These are phyloP conservation scores for Alosa alosa DNA, from an alignment of 2,113 vertebrate genomes.

Conservation along the genomic window DNA sequence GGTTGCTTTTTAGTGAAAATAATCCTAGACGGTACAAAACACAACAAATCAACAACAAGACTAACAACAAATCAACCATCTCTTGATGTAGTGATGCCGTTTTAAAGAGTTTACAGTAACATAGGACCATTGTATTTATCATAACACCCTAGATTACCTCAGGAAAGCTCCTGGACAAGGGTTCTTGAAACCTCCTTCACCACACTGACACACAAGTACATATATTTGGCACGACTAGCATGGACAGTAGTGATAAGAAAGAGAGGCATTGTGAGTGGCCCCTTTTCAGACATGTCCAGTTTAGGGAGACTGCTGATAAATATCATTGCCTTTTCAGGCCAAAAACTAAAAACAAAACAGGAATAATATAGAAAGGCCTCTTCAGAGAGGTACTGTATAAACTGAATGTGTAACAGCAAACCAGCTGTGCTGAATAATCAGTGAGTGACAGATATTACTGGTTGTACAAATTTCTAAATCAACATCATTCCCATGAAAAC, in stretches of 20 bases:
- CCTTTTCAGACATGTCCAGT: neutral
- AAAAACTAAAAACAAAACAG: too few species aligned
- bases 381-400: neutral
- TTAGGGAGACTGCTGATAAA: neutral
- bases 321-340: neutral
- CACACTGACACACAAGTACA: neutral
- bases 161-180: neutral
- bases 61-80: neutral
- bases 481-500: neutral
- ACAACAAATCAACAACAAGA: neutral
- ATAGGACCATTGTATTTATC: neutral
- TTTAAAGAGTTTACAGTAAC: neutral
- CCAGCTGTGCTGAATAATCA: neutral
- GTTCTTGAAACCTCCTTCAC: neutral
- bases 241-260: neutral
- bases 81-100: neutral
- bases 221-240: neutral
- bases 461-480: neutral
- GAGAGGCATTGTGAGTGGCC: neutral
- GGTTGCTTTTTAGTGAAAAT: conserved; percentile 22
- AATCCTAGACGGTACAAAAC: neutral
- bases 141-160: neutral
- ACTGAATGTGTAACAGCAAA: neutral
- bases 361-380: neutral
- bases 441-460: neutral